Conservation (phyloP, 2,113 vertebrate genomes). For the Anseranas semipalmata region DNA sequence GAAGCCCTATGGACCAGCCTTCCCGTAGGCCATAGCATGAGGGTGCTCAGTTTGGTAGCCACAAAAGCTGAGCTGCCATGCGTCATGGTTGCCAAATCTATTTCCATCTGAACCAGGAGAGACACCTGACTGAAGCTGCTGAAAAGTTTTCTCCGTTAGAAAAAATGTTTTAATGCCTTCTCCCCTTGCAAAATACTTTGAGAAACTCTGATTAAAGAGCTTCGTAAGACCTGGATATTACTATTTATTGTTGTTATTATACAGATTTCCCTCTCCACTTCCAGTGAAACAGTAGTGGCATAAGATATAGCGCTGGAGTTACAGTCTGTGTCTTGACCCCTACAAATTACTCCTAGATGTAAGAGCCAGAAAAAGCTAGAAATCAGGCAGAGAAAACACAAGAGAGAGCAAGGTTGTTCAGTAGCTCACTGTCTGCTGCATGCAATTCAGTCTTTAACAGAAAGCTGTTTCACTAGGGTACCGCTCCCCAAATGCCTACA, state of each 20-base stretch:
- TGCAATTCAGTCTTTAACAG: not conserved
- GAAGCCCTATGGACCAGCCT: not conserved
- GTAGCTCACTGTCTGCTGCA: not conserved
- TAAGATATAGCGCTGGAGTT: not conserved
- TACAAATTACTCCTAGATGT: constrained; percentile 8
- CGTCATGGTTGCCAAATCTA: not conserved
- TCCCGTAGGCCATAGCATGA: accelerated
- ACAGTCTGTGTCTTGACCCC: not conserved
- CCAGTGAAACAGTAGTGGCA: not conserved
- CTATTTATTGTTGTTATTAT: constrained; percentile 9
- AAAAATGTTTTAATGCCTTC: not conserved
- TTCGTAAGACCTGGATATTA: not conserved
- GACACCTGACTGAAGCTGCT: not conserved
- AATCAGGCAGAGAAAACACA: not conserved
- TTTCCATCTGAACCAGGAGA: not conserved
- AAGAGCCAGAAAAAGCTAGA: not conserved
- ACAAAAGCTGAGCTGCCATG: accelerated
- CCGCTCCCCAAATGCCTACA: not conserved
- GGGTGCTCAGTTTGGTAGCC: not conserved
- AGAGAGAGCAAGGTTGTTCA: not conserved
- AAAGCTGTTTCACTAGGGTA: not conserved
- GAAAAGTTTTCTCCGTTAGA: not conserved
- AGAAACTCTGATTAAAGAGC: not conserved
- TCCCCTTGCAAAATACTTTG: not conserved
- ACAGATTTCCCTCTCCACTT: not conserved